A percentile compares a stretch with the other conserved stretches of the same genome.
phyloP scores from a whole-genome alignment of 2,797 vertebrate genomes.

The Sciurus vulgaris region DNA sequence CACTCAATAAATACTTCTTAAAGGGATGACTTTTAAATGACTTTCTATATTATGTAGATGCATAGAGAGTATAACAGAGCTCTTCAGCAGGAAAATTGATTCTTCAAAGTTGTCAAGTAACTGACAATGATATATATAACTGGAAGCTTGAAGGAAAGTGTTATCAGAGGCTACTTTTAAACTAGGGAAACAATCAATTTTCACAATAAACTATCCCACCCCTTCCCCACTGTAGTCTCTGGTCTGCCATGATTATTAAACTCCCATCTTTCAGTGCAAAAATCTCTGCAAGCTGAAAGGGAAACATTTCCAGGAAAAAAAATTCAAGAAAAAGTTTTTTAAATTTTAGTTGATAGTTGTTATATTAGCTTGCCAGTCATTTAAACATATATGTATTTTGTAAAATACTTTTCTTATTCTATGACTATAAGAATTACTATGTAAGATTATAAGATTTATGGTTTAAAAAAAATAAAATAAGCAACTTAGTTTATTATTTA shows the following conservation, averaged over 20 bases:
- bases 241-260: background rate
- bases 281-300: background rate
- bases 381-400: background rate
- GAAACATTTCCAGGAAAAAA: background rate
- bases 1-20: conserved; percentile 53
- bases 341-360: background rate
- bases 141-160: conserved; percentile 56
- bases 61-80: conserved; percentile 58
- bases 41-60: conserved; percentile 45
- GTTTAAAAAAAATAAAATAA: conserved; percentile 53
- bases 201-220: background rate
- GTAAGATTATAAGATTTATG: background rate
- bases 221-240: background rate
- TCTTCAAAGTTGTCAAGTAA: conserved; percentile 49
- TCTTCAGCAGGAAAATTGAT: conserved; percentile 55
- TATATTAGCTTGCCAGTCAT: conserved; percentile 5
- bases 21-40: conserved; percentile 48
- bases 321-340: background rate
- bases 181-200: conserved; percentile 39
- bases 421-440: too few relatives aligned
- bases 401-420: background rate
- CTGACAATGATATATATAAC: conserved; percentile 10
- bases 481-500: background rate
- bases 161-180: conserved; percentile 57
- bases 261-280: conserved; percentile 40